phyloP scores from a whole-genome alignment of 2,113 vertebrate species.

The Actinemys pallida region DNA sequence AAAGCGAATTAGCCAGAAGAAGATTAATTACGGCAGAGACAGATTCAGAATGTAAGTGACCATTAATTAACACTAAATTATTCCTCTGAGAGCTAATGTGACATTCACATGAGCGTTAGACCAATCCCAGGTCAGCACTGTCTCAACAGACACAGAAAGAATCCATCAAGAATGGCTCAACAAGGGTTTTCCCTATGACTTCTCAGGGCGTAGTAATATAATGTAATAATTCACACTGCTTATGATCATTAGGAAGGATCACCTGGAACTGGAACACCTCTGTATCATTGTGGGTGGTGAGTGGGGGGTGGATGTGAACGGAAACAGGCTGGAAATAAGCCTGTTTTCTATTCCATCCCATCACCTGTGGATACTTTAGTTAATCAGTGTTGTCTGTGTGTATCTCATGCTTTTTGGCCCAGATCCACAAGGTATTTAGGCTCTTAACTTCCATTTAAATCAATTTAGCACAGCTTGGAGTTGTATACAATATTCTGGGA shows the following conservation, averaged over 20 bases:
- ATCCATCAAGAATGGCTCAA: neutral
- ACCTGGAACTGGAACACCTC: neutral
- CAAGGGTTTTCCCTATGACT: neutral
- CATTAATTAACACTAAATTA: slow-evolving; percentile 73
- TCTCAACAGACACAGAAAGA: slow-evolving; percentile 52
- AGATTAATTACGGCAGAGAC: slow-evolving; percentile 63
- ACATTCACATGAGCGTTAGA: slow-evolving; percentile 65
- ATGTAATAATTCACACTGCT: neutral
- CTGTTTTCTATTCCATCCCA: neutral
- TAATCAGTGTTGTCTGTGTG: neutral
- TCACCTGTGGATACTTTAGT: neutral
- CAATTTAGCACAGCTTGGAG: neutral
- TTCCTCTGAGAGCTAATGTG: slow-evolving; percentile 72
- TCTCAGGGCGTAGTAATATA: neutral
- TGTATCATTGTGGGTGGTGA: neutral
- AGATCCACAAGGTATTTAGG: neutral
- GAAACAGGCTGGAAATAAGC: neutral
- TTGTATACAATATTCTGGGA: neutral
- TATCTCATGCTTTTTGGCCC: neutral
- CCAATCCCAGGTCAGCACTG: slow-evolving; percentile 56
- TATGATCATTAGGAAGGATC: neutral
- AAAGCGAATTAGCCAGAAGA: slow-evolving; percentile 62
- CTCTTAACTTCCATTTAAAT: neutral
- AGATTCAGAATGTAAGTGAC: slow-evolving; percentile 73
- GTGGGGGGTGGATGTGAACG: neutral